These are phyloP conservation scores for Agrypnia vestita DNA, from an alignment of 1,140 invertebrate species.

Conservation along the genomic window DNA sequence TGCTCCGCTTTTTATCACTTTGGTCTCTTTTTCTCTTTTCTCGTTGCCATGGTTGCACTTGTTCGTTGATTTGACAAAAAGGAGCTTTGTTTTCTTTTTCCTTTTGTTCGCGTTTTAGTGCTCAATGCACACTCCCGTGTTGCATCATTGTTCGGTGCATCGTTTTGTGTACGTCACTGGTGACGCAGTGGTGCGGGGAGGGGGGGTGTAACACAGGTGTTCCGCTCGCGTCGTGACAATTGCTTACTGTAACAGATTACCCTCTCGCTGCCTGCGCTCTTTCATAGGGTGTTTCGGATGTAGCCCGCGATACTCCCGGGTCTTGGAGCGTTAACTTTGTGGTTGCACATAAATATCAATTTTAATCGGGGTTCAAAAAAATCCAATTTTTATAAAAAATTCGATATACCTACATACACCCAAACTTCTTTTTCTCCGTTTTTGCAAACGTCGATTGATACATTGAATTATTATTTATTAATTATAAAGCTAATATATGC, in stretches of 20 bases:
- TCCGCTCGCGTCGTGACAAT: constrained; percentile 29
- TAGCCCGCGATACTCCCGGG: too few species aligned
- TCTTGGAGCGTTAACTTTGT: too few species aligned
- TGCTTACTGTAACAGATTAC: neutral
- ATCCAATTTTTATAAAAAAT: too few species aligned
- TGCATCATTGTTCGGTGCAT: constrained; percentile 4
- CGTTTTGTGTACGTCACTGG: neutral
- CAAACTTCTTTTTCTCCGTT: too few species aligned
- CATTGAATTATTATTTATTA: too few species aligned
- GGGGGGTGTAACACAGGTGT: constrained; percentile 41
- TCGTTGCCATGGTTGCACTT: constrained; percentile 9
- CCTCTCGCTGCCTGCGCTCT: neutral
- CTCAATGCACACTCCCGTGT: constrained; percentile 19
- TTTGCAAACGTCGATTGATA: too few species aligned
- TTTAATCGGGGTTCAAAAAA: too few species aligned
- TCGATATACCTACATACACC: too few species aligned
- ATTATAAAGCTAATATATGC: too few species aligned
- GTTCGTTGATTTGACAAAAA: constrained; percentile 23
- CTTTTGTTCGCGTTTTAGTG: neutral
- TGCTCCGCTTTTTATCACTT: neutral
- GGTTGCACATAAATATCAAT: too few species aligned
- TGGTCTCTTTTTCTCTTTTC: neutral
- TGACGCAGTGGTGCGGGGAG: neutral
- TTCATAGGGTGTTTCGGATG: too few species aligned
- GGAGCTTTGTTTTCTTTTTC: constrained; percentile 16